phyloP scores from a whole-genome alignment of 2,113 vertebrate genomes.

The Picathartes gymnocephalus region DNA sequence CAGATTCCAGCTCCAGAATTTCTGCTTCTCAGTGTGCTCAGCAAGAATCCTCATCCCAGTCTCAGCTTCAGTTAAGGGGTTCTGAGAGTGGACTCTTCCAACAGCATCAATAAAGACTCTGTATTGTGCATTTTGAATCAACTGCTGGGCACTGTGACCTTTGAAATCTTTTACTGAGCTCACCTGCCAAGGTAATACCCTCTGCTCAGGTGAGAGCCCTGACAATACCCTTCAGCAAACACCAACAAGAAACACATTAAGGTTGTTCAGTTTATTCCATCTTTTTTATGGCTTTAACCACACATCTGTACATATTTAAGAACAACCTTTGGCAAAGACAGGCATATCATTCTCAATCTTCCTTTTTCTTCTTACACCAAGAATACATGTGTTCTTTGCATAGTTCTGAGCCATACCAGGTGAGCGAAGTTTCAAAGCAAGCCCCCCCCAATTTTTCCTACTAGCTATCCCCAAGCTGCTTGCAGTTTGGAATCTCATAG shows the following conservation, averaged over 20 bases:
- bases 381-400: background rate
- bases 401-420: background rate
- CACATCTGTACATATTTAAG: background rate
- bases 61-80: background rate
- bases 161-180: background rate
- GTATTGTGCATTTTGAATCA: background rate
- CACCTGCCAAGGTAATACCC: background rate
- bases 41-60: background rate
- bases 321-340: background rate
- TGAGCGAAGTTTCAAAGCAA: background rate
- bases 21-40: background rate
- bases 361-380: background rate
- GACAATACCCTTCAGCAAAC: background rate
- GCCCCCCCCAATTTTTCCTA: accelerated
- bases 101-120: background rate
- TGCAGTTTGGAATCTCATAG: background rate
- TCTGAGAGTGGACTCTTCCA: background rate
- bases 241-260: background rate
- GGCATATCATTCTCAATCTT: background rate
- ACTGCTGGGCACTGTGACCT: background rate
- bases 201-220: background rate
- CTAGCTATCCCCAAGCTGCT: background rate
- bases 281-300: background rate
- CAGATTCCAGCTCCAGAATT: background rate
- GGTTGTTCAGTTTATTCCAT: background rate